Evolutionary conservation across 2,888 invertebrate genomes (phyloP).

Genomic region (Polyommatus iphigenia): DNA sequence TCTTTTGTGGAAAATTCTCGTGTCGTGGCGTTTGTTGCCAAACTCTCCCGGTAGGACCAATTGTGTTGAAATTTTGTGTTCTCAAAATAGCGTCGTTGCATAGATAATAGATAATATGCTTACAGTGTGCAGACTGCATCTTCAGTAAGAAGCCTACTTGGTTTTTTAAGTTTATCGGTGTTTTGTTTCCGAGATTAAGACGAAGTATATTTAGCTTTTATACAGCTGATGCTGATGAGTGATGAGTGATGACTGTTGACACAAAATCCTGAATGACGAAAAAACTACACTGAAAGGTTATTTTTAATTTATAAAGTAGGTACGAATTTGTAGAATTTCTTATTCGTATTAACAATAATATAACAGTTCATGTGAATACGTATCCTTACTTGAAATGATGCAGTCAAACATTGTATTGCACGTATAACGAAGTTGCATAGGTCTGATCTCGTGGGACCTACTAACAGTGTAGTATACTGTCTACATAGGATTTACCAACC

Average conservation of each 20-base stretch:
- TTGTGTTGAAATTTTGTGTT: too few relatives aligned
- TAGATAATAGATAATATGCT: too few relatives aligned
- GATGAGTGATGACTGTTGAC: not conserved
- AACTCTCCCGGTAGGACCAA: too few relatives aligned
- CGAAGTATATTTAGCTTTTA: not conserved
- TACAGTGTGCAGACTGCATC: too few relatives aligned
- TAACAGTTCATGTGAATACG: not conserved
- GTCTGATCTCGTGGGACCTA: not conserved
- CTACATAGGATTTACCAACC: not conserved
- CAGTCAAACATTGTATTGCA: not conserved
- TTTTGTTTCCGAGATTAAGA: too few relatives aligned
- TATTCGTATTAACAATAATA: too few relatives aligned
- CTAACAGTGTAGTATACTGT: not conserved
- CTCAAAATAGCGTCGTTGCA: too few relatives aligned
- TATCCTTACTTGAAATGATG: not conserved
- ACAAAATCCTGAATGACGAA: not conserved
- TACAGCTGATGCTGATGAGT: not conserved
- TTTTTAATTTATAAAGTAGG: not conserved
- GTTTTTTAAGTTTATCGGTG: too few relatives aligned
- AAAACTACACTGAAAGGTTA: not conserved
- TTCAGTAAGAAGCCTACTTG: too few relatives aligned
- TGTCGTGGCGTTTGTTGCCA: too few relatives aligned
- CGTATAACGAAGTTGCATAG: not conserved
- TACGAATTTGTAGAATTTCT: not conserved
- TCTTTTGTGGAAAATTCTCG: too few relatives aligned